Conservation (phyloP, 2,888 invertebrate genomes). For the Zeuzera pyrina region DNA sequence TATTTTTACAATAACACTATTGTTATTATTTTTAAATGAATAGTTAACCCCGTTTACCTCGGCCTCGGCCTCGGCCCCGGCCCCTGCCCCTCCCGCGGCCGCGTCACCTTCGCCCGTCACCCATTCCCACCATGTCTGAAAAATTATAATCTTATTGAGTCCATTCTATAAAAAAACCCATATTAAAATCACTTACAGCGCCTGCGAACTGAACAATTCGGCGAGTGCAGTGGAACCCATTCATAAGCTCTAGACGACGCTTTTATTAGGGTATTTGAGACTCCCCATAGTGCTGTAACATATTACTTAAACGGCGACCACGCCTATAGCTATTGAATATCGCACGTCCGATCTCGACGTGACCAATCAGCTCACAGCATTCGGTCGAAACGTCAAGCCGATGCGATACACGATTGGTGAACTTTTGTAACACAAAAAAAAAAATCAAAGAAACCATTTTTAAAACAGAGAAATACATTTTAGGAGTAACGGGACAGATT, state of each 20-base stretch:
- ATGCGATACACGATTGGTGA: too few relatives aligned
- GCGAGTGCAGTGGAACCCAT: background rate
- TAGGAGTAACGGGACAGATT: too few relatives aligned
- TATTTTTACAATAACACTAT: background rate
- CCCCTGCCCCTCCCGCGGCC: slow-evolving; percentile 91
- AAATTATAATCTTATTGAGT: slow-evolving; percentile 10
- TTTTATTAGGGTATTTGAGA: background rate
- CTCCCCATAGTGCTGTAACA: background rate
- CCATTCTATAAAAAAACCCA: background rate
- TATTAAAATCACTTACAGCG: too few relatives aligned
- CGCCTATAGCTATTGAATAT: too few relatives aligned
- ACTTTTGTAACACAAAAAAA: too few relatives aligned
- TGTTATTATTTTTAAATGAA: background rate
- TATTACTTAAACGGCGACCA: too few relatives aligned
- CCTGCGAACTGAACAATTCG: background rate
- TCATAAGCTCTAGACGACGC: background rate
- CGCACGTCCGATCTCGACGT: too few relatives aligned
- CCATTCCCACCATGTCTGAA: slow-evolving; percentile 78
- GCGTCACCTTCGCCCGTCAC: slow-evolving; percentile 89
- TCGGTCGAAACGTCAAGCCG: too few relatives aligned
- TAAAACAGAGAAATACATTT: too few relatives aligned
- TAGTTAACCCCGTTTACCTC: slow-evolving; percentile 62
- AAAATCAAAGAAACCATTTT: too few relatives aligned
- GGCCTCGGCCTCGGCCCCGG: slow-evolving; percentile 84
- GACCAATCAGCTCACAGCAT: too few relatives aligned